Evolutionary conservation across 2,113 vertebrate species (phyloP).

Genomic region (Amphiprion ocellaris): DNA sequence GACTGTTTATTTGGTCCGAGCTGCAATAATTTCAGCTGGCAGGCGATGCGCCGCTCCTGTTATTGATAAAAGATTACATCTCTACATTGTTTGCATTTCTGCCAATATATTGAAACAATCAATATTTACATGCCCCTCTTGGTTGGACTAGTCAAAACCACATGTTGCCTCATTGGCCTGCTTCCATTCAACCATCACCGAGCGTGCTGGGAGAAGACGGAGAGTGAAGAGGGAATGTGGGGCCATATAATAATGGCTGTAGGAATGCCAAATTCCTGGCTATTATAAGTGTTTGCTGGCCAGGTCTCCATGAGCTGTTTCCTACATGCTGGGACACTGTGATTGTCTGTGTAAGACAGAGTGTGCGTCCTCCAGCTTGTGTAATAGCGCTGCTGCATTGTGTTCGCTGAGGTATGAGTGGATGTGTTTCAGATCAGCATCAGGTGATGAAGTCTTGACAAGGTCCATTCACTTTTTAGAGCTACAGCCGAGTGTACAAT

Average conservation of each 20-base stretch:
- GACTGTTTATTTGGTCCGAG: conserved; percentile 58
- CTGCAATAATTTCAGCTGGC: conserved; percentile 66
- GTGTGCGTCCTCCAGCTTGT: conserved; percentile 2
- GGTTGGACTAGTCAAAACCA: conserved; percentile 69
- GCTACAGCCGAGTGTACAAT: conserved; percentile 23
- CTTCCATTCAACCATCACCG: conserved; percentile 64
- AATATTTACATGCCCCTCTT: conserved; percentile 74
- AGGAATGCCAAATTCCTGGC: conserved; percentile 70
- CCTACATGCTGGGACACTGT: conserved; percentile 57
- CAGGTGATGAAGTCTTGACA: conserved; percentile 72
- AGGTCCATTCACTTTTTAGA: conserved; percentile 61
- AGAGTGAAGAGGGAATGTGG: conserved; percentile 43
- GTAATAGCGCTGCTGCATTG: background rate
- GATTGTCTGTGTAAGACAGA: conserved; percentile 20
- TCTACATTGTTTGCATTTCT: conserved; percentile 71
- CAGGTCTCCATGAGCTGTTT: conserved; percentile 62
- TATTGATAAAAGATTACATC: conserved; percentile 75
- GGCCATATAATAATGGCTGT: conserved; percentile 65
- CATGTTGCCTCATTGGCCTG: conserved; percentile 59
- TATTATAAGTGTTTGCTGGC: conserved; percentile 76
- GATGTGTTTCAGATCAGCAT: conserved; percentile 56
- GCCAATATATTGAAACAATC: conserved; percentile 74
- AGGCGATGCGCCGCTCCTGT: conserved; percentile 48
- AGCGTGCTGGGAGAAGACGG: conserved; percentile 37
- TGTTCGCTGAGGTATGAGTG: conserved; percentile 6